Conservation (phyloP, 2,888 invertebrate genomes). For the Glyphotaelius pellucidus region DNA sequence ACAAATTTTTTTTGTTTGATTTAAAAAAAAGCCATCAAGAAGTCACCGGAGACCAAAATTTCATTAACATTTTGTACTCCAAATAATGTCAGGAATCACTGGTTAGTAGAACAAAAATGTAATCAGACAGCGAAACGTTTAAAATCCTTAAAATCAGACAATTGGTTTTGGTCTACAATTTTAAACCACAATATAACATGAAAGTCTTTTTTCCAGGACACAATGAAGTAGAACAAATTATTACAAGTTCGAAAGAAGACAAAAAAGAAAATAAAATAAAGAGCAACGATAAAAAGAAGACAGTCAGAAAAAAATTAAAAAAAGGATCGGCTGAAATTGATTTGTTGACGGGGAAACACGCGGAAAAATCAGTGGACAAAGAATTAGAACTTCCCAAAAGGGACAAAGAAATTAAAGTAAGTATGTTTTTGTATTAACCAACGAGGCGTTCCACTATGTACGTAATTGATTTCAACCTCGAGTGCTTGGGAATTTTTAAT, state of each 20-base stretch:
- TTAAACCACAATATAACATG: background rate
- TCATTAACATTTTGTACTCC: too few relatives aligned
- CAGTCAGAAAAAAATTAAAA: background rate
- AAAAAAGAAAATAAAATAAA: background rate
- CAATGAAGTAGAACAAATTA: background rate
- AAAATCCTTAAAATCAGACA: too few relatives aligned
- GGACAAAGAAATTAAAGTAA: slow-evolving; percentile 14
- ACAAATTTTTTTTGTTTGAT: too few relatives aligned
- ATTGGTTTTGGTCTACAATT: too few relatives aligned
- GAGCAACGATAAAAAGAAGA: background rate
- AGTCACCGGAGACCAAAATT: too few relatives aligned
- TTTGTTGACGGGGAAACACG: background rate
- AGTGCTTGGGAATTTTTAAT: too few relatives aligned
- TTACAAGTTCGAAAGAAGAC: background rate
- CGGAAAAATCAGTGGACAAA: background rate
- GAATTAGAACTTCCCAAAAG: background rate
- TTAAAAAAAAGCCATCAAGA: too few relatives aligned
- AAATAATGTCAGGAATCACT: too few relatives aligned
- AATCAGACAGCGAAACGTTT: too few relatives aligned
- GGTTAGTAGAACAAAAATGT: too few relatives aligned
- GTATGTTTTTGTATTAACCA: background rate
- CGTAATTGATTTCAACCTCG: too few relatives aligned
- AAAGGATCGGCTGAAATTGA: background rate
- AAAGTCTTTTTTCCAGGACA: background rate
- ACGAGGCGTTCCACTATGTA: too few relatives aligned